A percentile compares a stretch with the other conserved stretches of the same genome.
Conservation (phyloP, 2,888 invertebrate species). For the Drosophila neutralis region DNA sequence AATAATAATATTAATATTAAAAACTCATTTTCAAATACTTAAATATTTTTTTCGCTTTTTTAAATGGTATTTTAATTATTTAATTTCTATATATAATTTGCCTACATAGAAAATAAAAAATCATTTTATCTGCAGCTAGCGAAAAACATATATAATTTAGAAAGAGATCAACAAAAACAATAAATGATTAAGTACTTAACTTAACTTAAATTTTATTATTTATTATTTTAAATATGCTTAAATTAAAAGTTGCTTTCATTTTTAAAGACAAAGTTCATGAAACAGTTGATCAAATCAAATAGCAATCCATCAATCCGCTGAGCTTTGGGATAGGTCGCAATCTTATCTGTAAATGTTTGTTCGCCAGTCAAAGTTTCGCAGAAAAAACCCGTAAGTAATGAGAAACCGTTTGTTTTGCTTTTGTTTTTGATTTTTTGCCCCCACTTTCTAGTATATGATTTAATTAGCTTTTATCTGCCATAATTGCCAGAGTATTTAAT, state of each 20-base stretch:
- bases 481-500: constrained; percentile 15
- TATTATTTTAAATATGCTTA: too few species aligned
- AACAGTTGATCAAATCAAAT: neutral
- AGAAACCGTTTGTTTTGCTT: neutral
- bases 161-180: neutral
- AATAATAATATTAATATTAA: neutral
- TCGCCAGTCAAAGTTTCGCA: neutral
- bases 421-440: neutral
- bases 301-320: neutral
- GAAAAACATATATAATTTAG: neutral
- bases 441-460: neutral
- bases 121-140: too few species aligned
- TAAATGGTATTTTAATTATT: too few species aligned
- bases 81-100: neutral
- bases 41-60: too few species aligned
- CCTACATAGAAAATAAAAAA: neutral
- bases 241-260: too few species aligned
- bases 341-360: neutral
- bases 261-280: neutral
- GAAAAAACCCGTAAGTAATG: neutral
- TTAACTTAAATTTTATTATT: too few species aligned
- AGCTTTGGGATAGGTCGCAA: constrained; percentile 9
- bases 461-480: neutral
- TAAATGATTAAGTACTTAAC: neutral
- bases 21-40: neutral